Base-by-base conservation (phyloP, 2,113 vertebrate genomes). In the Notiomystis cincta region DNA sequence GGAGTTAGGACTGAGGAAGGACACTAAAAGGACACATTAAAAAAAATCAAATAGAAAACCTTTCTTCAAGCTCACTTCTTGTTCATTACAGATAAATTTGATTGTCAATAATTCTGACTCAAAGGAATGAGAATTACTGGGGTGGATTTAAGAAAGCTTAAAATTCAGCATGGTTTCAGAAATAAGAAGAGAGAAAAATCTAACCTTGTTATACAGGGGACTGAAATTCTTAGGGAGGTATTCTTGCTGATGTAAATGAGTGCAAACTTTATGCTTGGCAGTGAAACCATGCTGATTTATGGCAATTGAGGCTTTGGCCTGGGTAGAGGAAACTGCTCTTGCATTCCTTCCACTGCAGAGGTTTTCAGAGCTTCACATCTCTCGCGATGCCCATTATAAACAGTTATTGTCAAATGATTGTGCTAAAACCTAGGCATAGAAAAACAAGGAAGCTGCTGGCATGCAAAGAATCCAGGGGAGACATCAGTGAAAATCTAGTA, bases 61-160 rank as follows among this genome's bases (percentile, higher is more conserved):
- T 81, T 21, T 81, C 22, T 71, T 88, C 44, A 66, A 51, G 31
- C 60, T 93, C 7, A 2, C 30, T 50, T 82, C 27, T 78, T 92
- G 31, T 71, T 96, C 94, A 82, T 91, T 95, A 89, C 56, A 89
- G 57, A 78, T 87, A 94, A 96, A 94, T 90, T 90, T 76, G 50
- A 37, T 93, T 78, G 79, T 64, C 90, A 93, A 78, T 87, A 97
- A 71, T 51, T 84, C 48, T 89, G 53, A 72, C 53, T 85, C 18
- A 50, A 91, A 94, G 40, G 82, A 94, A 86, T 84, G 23, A 87
- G 48, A 71, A 87, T 71, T 87, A 65, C 57, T 81, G 56, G 31
- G 24, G 51, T 71, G 56, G 48, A 48, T 87, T 94, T 90, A 85
- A 81, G 75, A 83, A 66, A 90, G 50, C 40, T 83, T 86, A 81